phyloP scores from a whole-genome alignment of 2,113 vertebrate genomes.

The Brachyhypopomus occidentalis region DNA sequence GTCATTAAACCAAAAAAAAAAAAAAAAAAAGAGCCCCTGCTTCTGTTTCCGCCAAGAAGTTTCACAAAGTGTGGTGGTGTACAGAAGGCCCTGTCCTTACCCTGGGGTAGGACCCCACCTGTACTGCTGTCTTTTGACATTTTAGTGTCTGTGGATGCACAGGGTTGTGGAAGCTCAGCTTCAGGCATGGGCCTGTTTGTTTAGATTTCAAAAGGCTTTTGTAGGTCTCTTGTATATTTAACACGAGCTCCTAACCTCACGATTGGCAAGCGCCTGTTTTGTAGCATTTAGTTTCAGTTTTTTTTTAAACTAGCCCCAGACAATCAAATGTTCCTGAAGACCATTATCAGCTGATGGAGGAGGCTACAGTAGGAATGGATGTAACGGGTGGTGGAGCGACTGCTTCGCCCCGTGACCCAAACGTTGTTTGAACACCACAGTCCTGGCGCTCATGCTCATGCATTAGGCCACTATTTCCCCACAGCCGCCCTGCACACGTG shows the following conservation, averaged over 20 bases:
- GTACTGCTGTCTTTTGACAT: neutral
- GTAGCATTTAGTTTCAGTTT: neutral
- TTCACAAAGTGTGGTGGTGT: neutral
- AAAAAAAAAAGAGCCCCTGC: conserved; percentile 22
- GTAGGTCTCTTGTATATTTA: neutral
- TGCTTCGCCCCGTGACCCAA: too few relatives aligned
- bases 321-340: too few relatives aligned
- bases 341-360: too few relatives aligned
- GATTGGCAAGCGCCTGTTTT: neutral
- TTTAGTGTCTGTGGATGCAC: neutral
- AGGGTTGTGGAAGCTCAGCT: neutral
- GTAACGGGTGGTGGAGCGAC: neutral
- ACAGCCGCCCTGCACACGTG: neutral
- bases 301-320: too few relatives aligned
- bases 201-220: neutral
- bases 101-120: neutral
- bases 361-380: too few relatives aligned
- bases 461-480: conserved; percentile 3
- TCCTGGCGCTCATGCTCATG: neutral
- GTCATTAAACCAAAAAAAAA: neutral
- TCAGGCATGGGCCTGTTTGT: neutral
- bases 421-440: neutral
- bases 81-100: neutral
- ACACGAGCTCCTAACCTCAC: neutral
- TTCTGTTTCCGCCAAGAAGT: conserved; percentile 31